phyloP scores from a whole-genome alignment of 1,140 invertebrate genomes.

The Radopholus similis region DNA sequence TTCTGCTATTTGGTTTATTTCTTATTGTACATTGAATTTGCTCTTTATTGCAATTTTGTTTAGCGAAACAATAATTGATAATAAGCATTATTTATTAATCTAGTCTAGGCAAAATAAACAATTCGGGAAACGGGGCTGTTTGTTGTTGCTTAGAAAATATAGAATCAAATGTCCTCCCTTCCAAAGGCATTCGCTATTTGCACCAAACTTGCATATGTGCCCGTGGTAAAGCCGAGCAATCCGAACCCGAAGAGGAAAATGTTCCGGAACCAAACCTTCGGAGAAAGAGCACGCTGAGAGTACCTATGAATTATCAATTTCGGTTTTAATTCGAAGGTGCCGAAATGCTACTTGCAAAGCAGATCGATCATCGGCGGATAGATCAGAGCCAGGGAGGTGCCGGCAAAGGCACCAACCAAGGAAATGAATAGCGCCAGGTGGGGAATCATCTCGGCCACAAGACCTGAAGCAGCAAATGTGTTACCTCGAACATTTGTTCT shows the following conservation, averaged over 20 bases:
- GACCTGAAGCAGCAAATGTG: conserved; percentile 27
- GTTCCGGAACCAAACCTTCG: conserved; percentile 37
- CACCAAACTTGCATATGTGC: conserved; percentile 41
- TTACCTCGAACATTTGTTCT: conserved; percentile 4
- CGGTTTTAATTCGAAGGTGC: not conserved
- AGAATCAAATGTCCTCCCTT: conserved; percentile 21
- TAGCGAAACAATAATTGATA: too few species aligned
- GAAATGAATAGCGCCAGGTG: conserved; percentile 58
- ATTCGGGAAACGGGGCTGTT: too few species aligned
- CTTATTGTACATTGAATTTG: too few species aligned
- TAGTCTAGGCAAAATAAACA: too few species aligned
- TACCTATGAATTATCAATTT: conserved; percentile 17
- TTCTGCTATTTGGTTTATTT: too few species aligned
- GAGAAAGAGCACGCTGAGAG: conserved; percentile 23
- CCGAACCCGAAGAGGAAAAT: conserved; percentile 34
- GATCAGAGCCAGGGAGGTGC: conserved; percentile 50
- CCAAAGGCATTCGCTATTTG: conserved; percentile 32
- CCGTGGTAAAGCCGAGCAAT: conserved; percentile 41
- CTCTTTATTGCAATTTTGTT: too few species aligned
- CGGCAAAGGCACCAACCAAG: conserved; percentile 51
- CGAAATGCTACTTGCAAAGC: conserved; percentile 26
- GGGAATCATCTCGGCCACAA: conserved; percentile 52
- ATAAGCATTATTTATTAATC: too few species aligned
- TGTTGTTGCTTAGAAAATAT: too few species aligned
- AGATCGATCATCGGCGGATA: conserved; percentile 59